phyloP scores from a whole-genome alignment of 2,797 vertebrate genomes.

The Sus cebifrons region DNA sequence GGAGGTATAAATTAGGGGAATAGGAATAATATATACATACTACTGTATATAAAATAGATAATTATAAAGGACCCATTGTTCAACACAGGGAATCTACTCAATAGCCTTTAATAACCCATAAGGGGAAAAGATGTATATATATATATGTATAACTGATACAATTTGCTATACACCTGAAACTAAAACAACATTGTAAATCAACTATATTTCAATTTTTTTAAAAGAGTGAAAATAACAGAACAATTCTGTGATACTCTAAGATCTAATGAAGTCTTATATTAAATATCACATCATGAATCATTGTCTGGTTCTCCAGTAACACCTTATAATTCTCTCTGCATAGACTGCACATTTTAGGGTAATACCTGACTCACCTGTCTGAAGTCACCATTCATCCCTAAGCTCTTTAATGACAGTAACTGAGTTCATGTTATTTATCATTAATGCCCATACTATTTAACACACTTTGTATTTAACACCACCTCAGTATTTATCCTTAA shows the following conservation, averaged over 20 bases:
- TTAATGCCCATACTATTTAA: neutral
- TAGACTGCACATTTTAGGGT: neutral
- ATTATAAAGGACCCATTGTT: too few relatives aligned
- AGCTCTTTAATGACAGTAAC: neutral
- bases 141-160: too few relatives aligned
- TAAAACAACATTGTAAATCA: too few relatives aligned
- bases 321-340: too few relatives aligned
- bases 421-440: neutral
- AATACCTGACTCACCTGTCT: neutral
- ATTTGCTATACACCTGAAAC: too few relatives aligned
- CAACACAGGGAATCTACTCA: too few relatives aligned
- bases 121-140: too few relatives aligned
- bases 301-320: fast-evolving
- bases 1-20: too few relatives aligned
- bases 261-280: neutral
- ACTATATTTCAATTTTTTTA: too few relatives aligned
- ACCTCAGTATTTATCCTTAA: neutral
- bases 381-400: neutral
- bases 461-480: neutral
- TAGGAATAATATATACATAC: too few relatives aligned
- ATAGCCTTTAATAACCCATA: too few relatives aligned
- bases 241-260: neutral
- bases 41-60: too few relatives aligned
- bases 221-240: neutral
- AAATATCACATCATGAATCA: neutral